Evolutionary conservation across 2,888 invertebrate species (phyloP).

Genomic region (Drosophila robusta): DNA sequence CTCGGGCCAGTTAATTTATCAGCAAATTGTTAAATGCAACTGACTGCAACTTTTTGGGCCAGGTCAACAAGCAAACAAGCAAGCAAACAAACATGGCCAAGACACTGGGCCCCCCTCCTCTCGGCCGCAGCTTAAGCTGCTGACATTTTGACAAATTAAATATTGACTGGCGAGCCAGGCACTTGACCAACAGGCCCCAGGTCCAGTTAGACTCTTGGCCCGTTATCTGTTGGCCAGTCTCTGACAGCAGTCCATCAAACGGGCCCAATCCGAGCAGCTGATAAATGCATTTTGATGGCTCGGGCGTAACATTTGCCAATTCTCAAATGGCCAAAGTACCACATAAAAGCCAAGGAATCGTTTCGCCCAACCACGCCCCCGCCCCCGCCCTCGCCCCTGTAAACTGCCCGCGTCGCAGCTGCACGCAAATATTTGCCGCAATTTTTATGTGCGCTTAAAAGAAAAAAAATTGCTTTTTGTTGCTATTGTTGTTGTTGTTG

Average conservation of each 20-base stretch:
- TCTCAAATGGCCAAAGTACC: slow-evolving; percentile 34
- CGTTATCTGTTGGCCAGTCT: slow-evolving; percentile 17
- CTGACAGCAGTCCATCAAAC: slow-evolving; percentile 41
- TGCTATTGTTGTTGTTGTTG: slow-evolving; percentile 46
- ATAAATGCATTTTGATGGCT: slow-evolving; percentile 68
- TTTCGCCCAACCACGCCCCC: no score
- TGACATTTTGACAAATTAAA: slow-evolving; percentile 63
- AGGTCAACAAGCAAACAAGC: not conserved
- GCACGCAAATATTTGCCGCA: slow-evolving; percentile 71
- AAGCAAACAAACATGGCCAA: slow-evolving; percentile 16
- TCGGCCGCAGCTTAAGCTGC: slow-evolving; percentile 2
- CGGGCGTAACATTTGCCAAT: slow-evolving; percentile 32
- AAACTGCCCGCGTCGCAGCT: slow-evolving; percentile 47
- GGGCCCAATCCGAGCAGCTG: slow-evolving; percentile 27
- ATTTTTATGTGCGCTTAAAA: slow-evolving; percentile 51
- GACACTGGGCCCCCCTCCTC: not conserved
- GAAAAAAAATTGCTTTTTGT: slow-evolving; percentile 32
- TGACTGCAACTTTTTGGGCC: slow-evolving; percentile 15
- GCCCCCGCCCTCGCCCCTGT: not conserved
- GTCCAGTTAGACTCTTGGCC: not conserved
- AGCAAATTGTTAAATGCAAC: slow-evolving; percentile 52
- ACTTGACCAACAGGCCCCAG: slow-evolving; percentile 1
- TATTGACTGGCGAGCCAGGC: slow-evolving; percentile 45
- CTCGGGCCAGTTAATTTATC: slow-evolving; percentile 52
- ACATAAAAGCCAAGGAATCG: slow-evolving; percentile 35